These are phyloP conservation scores for Dolichotis patagonum DNA, from an alignment of 2,113 vertebrate species.

Conservation along the genomic window DNA sequence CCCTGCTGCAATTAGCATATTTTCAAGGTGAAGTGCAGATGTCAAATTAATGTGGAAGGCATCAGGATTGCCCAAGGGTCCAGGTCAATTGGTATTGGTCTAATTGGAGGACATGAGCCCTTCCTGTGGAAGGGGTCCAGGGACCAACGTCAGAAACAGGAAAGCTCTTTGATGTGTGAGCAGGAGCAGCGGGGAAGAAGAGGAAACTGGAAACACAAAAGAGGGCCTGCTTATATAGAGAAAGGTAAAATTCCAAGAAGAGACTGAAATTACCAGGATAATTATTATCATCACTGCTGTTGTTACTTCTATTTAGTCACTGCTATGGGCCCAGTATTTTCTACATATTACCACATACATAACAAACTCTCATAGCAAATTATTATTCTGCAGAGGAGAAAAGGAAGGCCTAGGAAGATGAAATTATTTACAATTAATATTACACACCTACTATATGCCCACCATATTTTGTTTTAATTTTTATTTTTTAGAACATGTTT, in stretches of 20 bases:
- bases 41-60: constrained; percentile 75
- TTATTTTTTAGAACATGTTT: not conserved
- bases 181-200: not conserved
- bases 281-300: not conserved
- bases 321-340: not conserved
- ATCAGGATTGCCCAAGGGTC: constrained; percentile 56
- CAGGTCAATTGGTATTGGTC: constrained; percentile 64
- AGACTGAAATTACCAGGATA: not conserved
- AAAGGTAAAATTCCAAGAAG: not conserved
- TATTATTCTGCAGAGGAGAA: constrained; percentile 11
- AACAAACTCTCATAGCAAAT: not conserved
- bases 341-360: not conserved
- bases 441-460: not conserved
- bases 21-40: constrained; percentile 81
- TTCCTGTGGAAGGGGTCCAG: constrained; percentile 54
- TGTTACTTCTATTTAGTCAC: not conserved
- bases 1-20: constrained; percentile 80
- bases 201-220: constrained; percentile 17
- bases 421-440: constrained; percentile 29
- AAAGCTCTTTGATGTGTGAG: constrained; percentile 23
- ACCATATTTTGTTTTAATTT: not conserved
- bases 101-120: constrained; percentile 76
- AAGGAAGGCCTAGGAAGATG: not conserved
- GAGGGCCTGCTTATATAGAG: not conserved
- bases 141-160: constrained; percentile 67